Evolutionary conservation across 2,888 invertebrate genomes (phyloP).

Genomic region (Rhimphoctona megacephalus): DNA sequence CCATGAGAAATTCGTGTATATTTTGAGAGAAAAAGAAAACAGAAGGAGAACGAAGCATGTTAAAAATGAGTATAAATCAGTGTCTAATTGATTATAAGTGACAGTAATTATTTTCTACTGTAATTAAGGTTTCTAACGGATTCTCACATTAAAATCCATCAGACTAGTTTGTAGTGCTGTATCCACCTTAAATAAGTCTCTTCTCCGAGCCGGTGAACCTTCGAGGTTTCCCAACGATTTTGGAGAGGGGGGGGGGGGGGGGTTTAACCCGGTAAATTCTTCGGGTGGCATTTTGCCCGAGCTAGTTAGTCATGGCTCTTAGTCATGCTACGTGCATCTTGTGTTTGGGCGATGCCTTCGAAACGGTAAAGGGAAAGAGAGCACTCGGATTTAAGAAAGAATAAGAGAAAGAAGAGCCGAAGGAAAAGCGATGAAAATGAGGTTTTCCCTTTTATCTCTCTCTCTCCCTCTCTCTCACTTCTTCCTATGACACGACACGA

Average conservation of each 20-base stretch:
- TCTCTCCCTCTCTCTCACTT: constrained; percentile 40
- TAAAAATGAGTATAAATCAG: not conserved
- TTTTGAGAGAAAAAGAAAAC: not conserved
- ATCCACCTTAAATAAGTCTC: constrained; percentile 16
- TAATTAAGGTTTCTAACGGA: constrained; percentile 21
- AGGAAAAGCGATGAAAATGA: constrained; percentile 45
- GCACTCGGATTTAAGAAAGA: constrained; percentile 22
- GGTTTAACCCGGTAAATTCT: constrained; percentile 72
- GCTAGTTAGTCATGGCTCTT: constrained; percentile 83
- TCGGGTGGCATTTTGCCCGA: constrained; percentile 79
- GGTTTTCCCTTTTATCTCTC: constrained; percentile 49
- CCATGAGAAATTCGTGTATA: not conserved
- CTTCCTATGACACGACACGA: constrained; percentile 31
- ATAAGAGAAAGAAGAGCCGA: constrained; percentile 58
- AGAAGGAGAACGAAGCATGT: not conserved
- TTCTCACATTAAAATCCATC: constrained; percentile 27
- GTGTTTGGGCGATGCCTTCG: constrained; percentile 68
- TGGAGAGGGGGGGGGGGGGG: not conserved
- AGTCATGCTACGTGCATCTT: constrained; percentile 78
- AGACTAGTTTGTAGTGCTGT: not conserved
- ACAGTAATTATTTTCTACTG: constrained; percentile 40
- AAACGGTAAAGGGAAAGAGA: constrained; percentile 62
- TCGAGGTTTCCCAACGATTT: constrained; percentile 17
- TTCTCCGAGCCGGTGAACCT: constrained; percentile 15
- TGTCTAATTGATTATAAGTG: constrained; percentile 32